Evolutionary conservation across 2,113 vertebrate species (phyloP).

Genomic region (Heterochromis multidens): DNA sequence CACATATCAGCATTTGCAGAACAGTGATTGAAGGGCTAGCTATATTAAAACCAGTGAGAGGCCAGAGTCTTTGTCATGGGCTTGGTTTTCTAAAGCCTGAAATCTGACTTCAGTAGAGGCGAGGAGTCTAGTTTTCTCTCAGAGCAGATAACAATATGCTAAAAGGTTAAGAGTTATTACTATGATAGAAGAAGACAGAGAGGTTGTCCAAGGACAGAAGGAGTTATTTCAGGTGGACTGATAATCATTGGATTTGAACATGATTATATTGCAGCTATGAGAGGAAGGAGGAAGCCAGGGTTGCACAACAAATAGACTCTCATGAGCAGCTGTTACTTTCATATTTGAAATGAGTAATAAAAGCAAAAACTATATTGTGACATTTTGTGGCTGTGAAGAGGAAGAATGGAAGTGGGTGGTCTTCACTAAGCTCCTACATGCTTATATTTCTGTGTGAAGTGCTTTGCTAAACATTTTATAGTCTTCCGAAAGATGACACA

Average conservation of each 20-base stretch:
- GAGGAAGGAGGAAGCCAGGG: not conserved
- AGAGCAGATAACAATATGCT: not conserved
- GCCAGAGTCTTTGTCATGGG: no score
- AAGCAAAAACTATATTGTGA: not conserved
- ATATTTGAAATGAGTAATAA: not conserved
- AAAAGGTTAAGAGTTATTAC: not conserved
- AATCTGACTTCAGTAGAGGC: not conserved
- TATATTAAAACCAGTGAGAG: no score
- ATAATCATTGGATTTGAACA: not conserved
- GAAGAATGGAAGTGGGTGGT: not conserved
- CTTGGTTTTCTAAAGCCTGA: not conserved
- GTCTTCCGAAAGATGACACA: slow-evolving; percentile 27
- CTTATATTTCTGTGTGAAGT: slow-evolving; percentile 28
- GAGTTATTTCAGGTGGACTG: not conserved
- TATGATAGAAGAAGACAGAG: not conserved
- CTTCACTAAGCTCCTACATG: not conserved
- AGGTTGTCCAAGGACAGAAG: not conserved
- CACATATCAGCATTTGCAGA: no score
- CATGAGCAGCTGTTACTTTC: not conserved
- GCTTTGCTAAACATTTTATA: slow-evolving; percentile 52
- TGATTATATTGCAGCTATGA: not conserved
- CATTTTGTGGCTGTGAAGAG: not conserved
- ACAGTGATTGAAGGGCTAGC: no score
- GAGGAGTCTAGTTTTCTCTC: not conserved
- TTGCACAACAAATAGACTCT: not conserved